Evolutionary conservation across 1,140 invertebrate genomes (phyloP), one percentile per base, ranked within the genome.

Genomic region (Apis dorsata): DNA sequence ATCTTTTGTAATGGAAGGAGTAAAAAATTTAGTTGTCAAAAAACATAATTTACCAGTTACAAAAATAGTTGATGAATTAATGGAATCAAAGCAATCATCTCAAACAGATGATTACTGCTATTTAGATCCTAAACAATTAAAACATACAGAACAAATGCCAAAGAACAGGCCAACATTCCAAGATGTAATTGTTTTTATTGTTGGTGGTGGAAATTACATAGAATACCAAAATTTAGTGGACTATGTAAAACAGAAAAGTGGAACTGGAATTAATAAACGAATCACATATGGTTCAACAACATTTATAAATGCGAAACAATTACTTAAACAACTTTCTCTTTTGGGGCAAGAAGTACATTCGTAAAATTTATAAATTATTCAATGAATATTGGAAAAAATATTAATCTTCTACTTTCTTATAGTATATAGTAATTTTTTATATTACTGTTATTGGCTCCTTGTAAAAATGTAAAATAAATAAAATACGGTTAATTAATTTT

Each of bases 1-100:
- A 2, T 98, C 98, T 69, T 99, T 99, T 94, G 98, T 99, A 0
- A 99, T 99, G 99, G 99, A 99, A 94, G 99, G 99, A 60, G 99
- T 99, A 1, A 99, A 99, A 94, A 99, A 99, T 95, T 95, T 99
- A 83, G 99, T 99, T 57, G 97, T 99, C 12, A 99, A 99, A 93
- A 97, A 97, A 94, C 98, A 99, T 94, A 98, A 98, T 95, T 94
- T 99, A 59, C 98, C 98, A 7, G 96, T 99, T 1, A 99, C 98
- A 4, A 96, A 97, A 94, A 97, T 99, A 85, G 97, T 98, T 3
- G 98, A 99, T 90, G 97, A 98, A 88, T 93, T 99, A 55, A 98
- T 99, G 95, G 98, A 99, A 89, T 96, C 97, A 88, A 97, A 96
- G 93, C 96, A 96, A 82, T 95, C 95, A 66, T 95, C 95, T 77